Evolutionary conservation across 2,888 invertebrate genomes (phyloP), one percentile per base, ranked within the genome.

Genomic region (Mesochorus sp.): DNA sequence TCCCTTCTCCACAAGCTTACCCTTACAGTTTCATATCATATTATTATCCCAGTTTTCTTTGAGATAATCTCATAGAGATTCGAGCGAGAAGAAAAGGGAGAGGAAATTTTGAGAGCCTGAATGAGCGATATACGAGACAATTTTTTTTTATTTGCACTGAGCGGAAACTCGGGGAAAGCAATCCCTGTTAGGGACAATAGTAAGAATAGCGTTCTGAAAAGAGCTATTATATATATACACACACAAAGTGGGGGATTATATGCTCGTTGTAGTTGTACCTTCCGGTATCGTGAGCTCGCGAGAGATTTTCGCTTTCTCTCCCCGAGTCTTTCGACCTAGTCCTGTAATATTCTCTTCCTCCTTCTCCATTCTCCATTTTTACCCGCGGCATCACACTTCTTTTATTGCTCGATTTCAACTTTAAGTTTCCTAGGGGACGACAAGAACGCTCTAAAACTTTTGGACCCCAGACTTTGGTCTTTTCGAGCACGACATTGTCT

Each of bases 101-200:
- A 37, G 70, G 31, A 61, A 55, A 70, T 44, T 37, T 47, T 2
- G 26, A 12, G 26, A 14, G 24, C 14, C 21, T 12, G 42, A 42
- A 67, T 14, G 51, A 57, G 42, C 10, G 62, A 42, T 62, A 61
- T 68, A 21, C 19, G 34, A 42, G 34, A 55, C 34, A n/a, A 28
- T 68, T 57, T 53, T 70, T 70, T 37, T 53, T 39, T 26, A 31
- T 42, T 55, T 8, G 6, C 37, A 31, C n/a, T 14, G 59, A 66
- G 31, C 55, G 72, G 77, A 77, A 77, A 72, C 72, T 53, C 12
- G 77, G 73, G 53, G 77, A 73, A 77, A 77, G 77, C 73, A 62
- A 73, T 67, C 47, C 51, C 72, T 47, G 61, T 67, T 55, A 49
- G 67, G 76, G 61, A 77, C 76, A 77, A 72, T 77, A 34, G 72